Conservation (phyloP, 2,888 invertebrate genomes). For the Drosophila monieri region DNA sequence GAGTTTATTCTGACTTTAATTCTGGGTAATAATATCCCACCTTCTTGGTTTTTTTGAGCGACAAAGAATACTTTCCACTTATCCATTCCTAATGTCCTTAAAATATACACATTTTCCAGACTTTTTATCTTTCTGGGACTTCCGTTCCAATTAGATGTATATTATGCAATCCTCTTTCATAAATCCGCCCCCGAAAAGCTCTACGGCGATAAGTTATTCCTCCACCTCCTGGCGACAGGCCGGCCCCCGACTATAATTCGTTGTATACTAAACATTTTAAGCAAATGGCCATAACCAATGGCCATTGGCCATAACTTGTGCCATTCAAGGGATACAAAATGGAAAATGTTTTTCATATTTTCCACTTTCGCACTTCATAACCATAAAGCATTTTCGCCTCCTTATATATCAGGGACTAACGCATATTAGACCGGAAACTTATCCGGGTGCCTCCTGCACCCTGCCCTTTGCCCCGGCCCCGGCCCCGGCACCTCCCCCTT, state of each 20-base stretch:
- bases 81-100: not conserved
- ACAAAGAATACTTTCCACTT: not conserved
- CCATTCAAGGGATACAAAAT: conserved; percentile 37
- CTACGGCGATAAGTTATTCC: conserved; percentile 6
- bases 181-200: conserved; percentile 19
- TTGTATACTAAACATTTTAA: conserved; percentile 41
- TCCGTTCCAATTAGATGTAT: conserved; percentile 14
- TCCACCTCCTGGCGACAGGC: not conserved
- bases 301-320: conserved; percentile 48
- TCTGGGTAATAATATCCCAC: not conserved
- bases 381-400: conserved; percentile 69
- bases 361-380: conserved; percentile 79
- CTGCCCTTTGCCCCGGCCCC: not conserved
- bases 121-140: not conserved
- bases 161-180: conserved; percentile 38
- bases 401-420: conserved; percentile 59
- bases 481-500: not conserved
- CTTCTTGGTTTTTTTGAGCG: not conserved
- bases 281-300: conserved; percentile 51
- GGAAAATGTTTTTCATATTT: conserved; percentile 67
- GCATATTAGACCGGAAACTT: conserved; percentile 61
- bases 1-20: not conserved
- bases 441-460: not conserved
- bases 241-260: conserved; percentile 2
- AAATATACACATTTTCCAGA: not conserved